Conservation (phyloP, 1,140 invertebrate species). For the Paramacrobiotus metropolitanus region DNA sequence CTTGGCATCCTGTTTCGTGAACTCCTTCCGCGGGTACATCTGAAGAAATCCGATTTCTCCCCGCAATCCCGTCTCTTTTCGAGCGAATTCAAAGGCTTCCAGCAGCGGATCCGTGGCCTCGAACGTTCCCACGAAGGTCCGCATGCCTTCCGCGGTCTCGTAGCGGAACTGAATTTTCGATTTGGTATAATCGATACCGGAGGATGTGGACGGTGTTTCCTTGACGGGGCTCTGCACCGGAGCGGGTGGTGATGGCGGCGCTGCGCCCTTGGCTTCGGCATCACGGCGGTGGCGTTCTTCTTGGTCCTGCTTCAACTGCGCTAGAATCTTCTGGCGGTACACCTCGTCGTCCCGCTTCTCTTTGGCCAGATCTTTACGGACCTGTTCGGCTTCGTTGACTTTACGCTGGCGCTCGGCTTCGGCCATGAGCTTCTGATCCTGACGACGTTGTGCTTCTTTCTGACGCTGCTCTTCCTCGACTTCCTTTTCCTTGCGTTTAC, state of each 20-base stretch:
- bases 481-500: not conserved
- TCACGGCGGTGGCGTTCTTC: not conserved
- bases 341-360: not conserved
- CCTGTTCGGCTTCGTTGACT: not conserved
- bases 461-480: not conserved
- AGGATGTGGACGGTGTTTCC: not conserved
- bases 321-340: not conserved
- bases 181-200: not conserved
- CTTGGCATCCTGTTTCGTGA: not conserved
- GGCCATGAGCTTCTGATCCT: not conserved
- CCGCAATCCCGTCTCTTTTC: conserved; percentile 1
- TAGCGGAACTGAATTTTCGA: not conserved
- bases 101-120: not conserved
- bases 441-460: not conserved
- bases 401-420: not conserved
- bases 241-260: not conserved
- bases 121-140: not conserved
- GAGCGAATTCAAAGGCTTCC: not conserved
- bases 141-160: not conserved
- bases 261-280: not conserved
- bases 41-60: not conserved
- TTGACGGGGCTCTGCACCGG: not conserved
- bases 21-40: not conserved
- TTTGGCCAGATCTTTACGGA: not conserved
- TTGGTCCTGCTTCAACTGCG: not conserved